These are phyloP conservation scores for Drosophila hamatofila DNA, from an alignment of 2,888 invertebrate genomes.

Conservation along the genomic window DNA sequence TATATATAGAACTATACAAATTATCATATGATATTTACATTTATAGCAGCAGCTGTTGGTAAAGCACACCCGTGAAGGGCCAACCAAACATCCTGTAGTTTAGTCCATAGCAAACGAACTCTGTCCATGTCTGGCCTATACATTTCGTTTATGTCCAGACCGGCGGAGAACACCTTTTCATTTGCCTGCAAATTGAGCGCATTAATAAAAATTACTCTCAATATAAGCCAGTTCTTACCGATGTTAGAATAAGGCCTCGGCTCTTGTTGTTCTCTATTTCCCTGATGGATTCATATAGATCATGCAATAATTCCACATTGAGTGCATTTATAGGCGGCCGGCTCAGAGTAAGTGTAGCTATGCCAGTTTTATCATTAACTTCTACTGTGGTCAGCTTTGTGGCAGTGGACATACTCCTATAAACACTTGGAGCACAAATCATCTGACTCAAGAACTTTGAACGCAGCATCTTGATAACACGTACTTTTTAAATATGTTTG, in stretches of 20 bases:
- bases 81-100: constrained; percentile 1
- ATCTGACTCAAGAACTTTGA: background rate
- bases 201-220: background rate
- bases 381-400: background rate
- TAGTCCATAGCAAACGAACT: background rate
- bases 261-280: background rate
- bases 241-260: background rate
- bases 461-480: background rate
- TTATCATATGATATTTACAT: background rate
- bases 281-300: background rate
- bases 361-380: background rate
- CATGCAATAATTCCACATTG: background rate
- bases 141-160: constrained; percentile 1
- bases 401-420: background rate
- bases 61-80: background rate
- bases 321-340: background rate
- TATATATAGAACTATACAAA: background rate
- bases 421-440: background rate
- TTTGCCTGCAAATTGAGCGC: background rate
- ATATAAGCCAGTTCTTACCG: background rate
- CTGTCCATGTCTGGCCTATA: constrained; percentile 1
- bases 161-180: background rate
- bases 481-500: background rate
- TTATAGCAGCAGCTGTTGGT: constrained; percentile 1
- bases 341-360: background rate